Evolutionary conservation across 2,888 invertebrate species (phyloP).

Genomic region (Candidula unifasciata): DNA sequence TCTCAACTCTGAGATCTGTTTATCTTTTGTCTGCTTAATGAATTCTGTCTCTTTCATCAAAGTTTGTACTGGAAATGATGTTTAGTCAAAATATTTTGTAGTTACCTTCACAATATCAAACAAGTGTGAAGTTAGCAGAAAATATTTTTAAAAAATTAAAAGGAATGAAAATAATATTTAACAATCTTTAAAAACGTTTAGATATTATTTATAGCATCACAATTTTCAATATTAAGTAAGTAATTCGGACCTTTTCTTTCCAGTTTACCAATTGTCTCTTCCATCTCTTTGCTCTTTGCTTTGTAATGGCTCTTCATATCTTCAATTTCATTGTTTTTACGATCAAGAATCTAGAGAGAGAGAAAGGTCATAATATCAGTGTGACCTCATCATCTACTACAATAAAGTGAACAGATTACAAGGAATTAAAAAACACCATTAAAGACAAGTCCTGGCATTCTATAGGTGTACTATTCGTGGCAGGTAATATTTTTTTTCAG

Average conservation of each 20-base stretch:
- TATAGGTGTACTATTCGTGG: too few species aligned
- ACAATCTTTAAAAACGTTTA: neutral
- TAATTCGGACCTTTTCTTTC: conserved; percentile 74
- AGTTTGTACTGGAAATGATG: conserved; percentile 63
- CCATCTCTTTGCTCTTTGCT: conserved; percentile 73
- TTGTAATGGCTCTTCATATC: conserved; percentile 75
- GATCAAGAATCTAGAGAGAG: conserved; percentile 71
- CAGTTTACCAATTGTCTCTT: conserved; percentile 70
- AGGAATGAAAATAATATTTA: neutral
- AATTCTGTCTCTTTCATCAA: conserved; percentile 71
- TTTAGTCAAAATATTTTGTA: neutral
- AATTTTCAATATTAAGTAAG: neutral
- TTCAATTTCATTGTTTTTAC: conserved; percentile 77
- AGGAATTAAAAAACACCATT: too few species aligned
- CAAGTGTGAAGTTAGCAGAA: neutral
- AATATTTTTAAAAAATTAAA: neutral
- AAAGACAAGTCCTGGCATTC: too few species aligned
- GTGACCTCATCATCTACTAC: neutral
- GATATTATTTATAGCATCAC: neutral
- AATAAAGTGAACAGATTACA: neutral
- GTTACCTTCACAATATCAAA: neutral
- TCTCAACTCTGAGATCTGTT: conserved; percentile 73
- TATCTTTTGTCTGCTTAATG: conserved; percentile 73
- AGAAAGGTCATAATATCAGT: neutral
- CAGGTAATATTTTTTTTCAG: too few species aligned